Conservation (phyloP, 2,113 vertebrate species). For the Festucalex cinctus region DNA sequence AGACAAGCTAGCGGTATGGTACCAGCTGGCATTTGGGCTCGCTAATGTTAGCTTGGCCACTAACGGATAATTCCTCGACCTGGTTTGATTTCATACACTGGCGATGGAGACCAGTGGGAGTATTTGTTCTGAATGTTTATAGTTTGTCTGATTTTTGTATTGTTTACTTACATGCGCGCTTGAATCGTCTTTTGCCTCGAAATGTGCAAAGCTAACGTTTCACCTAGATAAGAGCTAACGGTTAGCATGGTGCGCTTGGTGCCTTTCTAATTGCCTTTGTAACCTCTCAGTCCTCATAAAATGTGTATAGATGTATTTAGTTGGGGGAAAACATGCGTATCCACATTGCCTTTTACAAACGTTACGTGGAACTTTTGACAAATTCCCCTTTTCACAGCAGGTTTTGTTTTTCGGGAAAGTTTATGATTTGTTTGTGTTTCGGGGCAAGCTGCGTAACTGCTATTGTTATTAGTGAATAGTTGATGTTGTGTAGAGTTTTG, state of each 20-base stretch:
- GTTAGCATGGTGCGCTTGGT: constrained; percentile 44
- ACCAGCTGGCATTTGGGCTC: constrained; percentile 9
- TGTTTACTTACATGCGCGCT: neutral
- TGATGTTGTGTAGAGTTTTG: neutral
- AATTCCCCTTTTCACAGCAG: neutral
- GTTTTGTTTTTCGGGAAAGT: neutral
- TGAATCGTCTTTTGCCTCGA: neutral
- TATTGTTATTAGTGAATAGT: neutral
- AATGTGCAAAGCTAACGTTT: neutral
- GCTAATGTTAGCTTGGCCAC: constrained; percentile 38
- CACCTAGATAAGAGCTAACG: constrained; percentile 28
- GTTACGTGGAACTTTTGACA: neutral
- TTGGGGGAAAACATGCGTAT: neutral
- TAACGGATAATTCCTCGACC: neutral
- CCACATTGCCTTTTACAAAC: neutral
- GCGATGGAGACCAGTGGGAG: neutral
- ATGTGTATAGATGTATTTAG: neutral
- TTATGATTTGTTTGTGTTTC: neutral
- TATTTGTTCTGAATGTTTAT: neutral
- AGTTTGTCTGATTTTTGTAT: neutral
- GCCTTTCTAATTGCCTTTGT: constrained; percentile 65
- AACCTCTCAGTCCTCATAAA: constrained; percentile 19
- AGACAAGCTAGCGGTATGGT: constrained; percentile 18
- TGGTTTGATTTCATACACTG: neutral
- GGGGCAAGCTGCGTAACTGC: neutral